phyloP scores from a whole-genome alignment of 92 coral and sea anemone genomes.

The Micromussa lordhowensis region DNA sequence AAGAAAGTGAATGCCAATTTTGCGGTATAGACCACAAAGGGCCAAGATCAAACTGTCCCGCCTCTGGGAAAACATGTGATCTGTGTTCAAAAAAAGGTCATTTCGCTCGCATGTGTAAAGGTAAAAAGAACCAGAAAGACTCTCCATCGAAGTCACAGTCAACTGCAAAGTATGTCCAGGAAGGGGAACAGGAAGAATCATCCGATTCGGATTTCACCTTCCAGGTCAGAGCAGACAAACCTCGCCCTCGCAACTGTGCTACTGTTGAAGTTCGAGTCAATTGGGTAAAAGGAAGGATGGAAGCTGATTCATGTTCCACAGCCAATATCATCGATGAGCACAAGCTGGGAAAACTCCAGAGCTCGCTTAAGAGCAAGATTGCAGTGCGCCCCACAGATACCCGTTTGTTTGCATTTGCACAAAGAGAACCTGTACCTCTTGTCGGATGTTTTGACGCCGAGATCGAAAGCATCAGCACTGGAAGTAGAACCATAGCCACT shows the following conservation, averaged over 20 bases:
- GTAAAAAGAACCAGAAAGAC: conserved; percentile 14
- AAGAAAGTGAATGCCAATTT: not conserved
- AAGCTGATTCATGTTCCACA: conserved; percentile 42
- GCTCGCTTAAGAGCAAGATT: conserved; percentile 13
- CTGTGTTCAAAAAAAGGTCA: conserved; percentile 24
- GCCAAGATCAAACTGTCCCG: conserved; percentile 32
- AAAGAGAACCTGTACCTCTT: conserved; percentile 38
- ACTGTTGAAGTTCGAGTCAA: conserved; percentile 38
- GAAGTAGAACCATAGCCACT: conserved; percentile 16
- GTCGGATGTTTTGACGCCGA: conserved; percentile 52
- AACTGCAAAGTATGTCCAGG: not conserved
- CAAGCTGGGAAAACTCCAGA: conserved; percentile 12
- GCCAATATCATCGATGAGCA: conserved; percentile 49
- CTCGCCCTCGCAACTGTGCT: not conserved
- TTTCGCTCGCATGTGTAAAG: conserved; percentile 43
- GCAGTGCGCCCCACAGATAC: conserved; percentile 15
- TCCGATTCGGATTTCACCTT: not conserved
- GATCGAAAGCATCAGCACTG: conserved; percentile 40
- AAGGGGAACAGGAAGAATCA: not conserved
- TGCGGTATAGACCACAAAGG: conserved; percentile 34
- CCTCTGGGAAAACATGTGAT: conserved; percentile 15
- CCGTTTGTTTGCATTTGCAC: not conserved
- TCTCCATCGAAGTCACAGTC: not conserved
- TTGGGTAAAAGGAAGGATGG: conserved; percentile 47
- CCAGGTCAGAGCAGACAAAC: not conserved